phyloP scores from a whole-genome alignment of 2,113 vertebrate species.

The Percopsis transmontana region DNA sequence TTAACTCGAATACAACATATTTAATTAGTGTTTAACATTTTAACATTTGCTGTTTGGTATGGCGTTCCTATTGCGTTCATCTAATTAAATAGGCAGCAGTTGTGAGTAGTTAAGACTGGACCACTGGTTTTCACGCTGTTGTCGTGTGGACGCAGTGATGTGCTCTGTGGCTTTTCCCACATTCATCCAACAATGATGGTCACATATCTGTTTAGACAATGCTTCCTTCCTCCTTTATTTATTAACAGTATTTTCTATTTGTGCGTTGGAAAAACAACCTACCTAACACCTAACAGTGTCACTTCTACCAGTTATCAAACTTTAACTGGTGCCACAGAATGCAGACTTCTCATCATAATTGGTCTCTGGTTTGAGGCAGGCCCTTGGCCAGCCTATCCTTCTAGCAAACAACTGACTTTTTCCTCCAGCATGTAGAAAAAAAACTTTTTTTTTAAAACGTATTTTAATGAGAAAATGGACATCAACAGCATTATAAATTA shows the following conservation, averaged over 20 bases:
- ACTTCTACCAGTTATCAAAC: neutral
- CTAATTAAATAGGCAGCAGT: too few relatives aligned
- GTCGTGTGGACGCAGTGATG: neutral
- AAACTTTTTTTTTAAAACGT: too few relatives aligned
- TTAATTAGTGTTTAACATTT: too few relatives aligned
- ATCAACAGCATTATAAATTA: too few relatives aligned
- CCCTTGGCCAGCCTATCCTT: too few relatives aligned
- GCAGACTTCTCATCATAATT: slow-evolving; percentile 2
- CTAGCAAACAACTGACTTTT: slow-evolving; percentile 7
- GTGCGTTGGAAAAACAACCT: neutral
- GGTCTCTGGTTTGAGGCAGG: too few relatives aligned
- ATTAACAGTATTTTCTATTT: neutral
- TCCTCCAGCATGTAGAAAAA: neutral
- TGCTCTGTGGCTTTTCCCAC: neutral
- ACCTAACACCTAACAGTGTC: slow-evolving; percentile 13
- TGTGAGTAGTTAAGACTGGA: neutral
- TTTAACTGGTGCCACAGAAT: neutral
- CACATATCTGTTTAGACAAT: neutral
- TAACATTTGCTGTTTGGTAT: too few relatives aligned
- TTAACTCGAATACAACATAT: neutral
- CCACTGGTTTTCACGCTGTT: neutral
- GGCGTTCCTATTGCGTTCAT: too few relatives aligned
- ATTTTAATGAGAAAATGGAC: too few relatives aligned
- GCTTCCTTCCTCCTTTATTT: neutral
- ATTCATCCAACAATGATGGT: neutral